Percentiles rank a stretch among this genome's conserved stretches.
These are phyloP conservation scores for Pachliopta kotzebuea DNA, from an alignment of 2,888 invertebrate genomes.

Conservation along the genomic window DNA sequence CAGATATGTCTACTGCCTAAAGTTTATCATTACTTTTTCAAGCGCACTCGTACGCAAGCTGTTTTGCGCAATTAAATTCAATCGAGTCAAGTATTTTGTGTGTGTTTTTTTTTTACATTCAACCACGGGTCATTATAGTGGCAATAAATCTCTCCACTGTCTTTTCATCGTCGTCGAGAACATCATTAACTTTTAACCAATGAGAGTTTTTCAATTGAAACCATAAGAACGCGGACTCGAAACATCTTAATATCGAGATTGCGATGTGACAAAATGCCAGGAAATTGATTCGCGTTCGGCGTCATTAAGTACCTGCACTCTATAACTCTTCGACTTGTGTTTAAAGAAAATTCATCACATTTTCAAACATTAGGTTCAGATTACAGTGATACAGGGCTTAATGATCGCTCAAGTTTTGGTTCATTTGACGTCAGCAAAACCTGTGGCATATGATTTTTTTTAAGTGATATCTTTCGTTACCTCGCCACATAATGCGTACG, in stretches of 20 bases:
- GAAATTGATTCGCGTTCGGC: constrained; percentile 50
- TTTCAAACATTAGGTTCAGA: constrained; percentile 11
- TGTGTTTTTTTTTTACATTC: constrained; percentile 55
- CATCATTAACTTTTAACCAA: constrained; percentile 67
- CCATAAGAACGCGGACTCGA: constrained; percentile 54
- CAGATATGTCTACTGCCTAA: constrained; percentile 32
- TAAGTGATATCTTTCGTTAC: constrained; percentile 1
- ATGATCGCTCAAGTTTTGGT: constrained; percentile 21
- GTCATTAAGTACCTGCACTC: constrained; percentile 32
- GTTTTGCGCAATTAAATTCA: constrained; percentile 42
- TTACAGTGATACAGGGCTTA: constrained; percentile 10
- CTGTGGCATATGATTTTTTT: constrained; percentile 13
- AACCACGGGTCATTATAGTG: constrained; percentile 60
- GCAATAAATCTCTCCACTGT: constrained; percentile 69
- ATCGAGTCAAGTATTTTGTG: constrained; percentile 40
- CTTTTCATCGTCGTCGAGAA: constrained; percentile 62
- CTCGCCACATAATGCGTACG: constrained; percentile 3
- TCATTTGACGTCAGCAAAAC: constrained; percentile 20
- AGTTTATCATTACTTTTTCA: constrained; percentile 35
- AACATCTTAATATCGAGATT: constrained; percentile 55
- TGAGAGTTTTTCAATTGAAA: constrained; percentile 58
- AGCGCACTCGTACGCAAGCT: constrained; percentile 36
- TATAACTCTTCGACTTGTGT: constrained; percentile 13
- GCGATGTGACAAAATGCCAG: constrained; percentile 57
- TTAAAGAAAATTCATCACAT: constrained; percentile 10